These are phyloP conservation scores for Philereme transversata DNA, from an alignment of 2,888 invertebrate species.

Conservation along the genomic window DNA sequence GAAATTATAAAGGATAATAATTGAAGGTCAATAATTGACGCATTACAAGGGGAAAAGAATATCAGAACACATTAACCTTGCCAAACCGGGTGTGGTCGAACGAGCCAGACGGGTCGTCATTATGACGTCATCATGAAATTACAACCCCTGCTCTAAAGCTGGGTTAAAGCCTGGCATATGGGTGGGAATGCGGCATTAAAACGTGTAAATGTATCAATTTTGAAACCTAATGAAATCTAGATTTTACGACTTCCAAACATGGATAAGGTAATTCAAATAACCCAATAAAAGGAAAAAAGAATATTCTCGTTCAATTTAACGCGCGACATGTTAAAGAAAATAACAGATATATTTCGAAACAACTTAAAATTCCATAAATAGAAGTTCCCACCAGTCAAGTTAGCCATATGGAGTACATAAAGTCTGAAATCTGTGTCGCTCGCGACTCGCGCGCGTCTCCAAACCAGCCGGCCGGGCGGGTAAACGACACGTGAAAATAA, in stretches of 20 bases:
- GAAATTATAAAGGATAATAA: neutral
- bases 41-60: slow-evolving; percentile 18
- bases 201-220: slow-evolving; percentile 12
- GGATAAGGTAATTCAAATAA: neutral
- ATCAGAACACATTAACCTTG: slow-evolving; percentile 41
- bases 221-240: slow-evolving; percentile 8
- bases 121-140: slow-evolving; percentile 50
- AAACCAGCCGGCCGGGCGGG: slow-evolving; percentile 34
- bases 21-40: slow-evolving; percentile 12
- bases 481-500: slow-evolving; percentile 45
- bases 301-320: neutral
- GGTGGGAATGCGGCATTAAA: slow-evolving; percentile 8
- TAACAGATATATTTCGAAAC: slow-evolving; percentile 13
- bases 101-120: slow-evolving; percentile 39
- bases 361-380: slow-evolving; percentile 17
- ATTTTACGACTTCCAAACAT: slow-evolving; percentile 14
- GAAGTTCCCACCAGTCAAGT: slow-evolving; percentile 19
- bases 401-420: slow-evolving; percentile 27
- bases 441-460: slow-evolving; percentile 35
- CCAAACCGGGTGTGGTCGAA: slow-evolving; percentile 48
- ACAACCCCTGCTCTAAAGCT: slow-evolving; percentile 29
- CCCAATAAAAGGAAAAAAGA: slow-evolving; percentile 11
- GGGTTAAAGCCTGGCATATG: slow-evolving; percentile 5
- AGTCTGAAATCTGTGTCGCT: slow-evolving; percentile 30
- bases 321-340: neutral